Evolutionary conservation across 30 jellyfish, hydroid and myxozoan species (phyloP).

Genomic region (Rhopilema esculentum): DNA sequence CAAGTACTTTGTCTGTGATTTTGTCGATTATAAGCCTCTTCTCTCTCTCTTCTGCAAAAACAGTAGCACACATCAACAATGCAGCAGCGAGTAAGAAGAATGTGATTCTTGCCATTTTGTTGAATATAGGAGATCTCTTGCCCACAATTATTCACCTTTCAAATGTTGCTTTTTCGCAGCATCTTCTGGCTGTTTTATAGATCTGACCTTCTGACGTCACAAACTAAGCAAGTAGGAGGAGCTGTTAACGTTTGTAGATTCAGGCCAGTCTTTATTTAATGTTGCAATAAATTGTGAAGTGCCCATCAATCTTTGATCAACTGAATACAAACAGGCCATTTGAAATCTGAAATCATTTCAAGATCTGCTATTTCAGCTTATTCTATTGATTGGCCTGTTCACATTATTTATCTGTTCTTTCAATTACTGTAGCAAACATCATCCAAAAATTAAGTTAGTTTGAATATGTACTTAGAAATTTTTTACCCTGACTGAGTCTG

Average conservation of each 20-base stretch:
- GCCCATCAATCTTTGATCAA: background rate
- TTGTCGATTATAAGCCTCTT: constrained; percentile 46
- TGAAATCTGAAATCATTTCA: background rate
- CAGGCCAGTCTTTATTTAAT: background rate
- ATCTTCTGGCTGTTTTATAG: background rate
- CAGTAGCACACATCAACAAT: constrained; percentile 24
- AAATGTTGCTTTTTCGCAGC: background rate
- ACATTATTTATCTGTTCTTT: background rate
- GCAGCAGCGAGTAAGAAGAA: background rate
- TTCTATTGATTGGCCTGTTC: background rate
- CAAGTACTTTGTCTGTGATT: constrained; percentile 33
- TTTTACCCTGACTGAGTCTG: background rate
- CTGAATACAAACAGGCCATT: background rate
- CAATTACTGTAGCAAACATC: background rate
- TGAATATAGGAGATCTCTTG: background rate
- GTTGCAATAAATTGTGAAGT: background rate
- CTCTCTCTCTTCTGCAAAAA: constrained; percentile 16
- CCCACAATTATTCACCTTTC: background rate
- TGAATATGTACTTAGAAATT: background rate
- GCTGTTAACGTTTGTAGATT: background rate
- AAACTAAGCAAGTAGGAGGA: background rate
- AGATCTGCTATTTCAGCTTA: background rate
- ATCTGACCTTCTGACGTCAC: background rate
- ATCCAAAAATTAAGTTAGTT: background rate
- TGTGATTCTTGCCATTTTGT: constrained; percentile 58